These are phyloP conservation scores for Atta cephalotes DNA, from an alignment of 1,140 invertebrate genomes.

Conservation along the genomic window DNA sequence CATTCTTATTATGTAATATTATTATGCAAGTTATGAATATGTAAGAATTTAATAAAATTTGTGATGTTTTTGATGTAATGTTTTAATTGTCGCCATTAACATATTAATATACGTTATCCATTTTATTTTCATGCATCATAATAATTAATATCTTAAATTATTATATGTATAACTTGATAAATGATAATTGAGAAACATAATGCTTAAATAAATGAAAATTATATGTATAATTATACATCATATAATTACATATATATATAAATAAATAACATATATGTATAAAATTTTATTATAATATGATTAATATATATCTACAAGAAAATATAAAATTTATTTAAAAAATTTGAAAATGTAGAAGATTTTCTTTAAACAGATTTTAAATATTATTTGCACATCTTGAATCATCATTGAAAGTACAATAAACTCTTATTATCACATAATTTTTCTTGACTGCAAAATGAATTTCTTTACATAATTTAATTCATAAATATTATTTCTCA, in stretches of 20 bases:
- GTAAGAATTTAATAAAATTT: conserved; percentile 49
- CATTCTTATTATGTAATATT: background rate
- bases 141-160: conserved; percentile 5
- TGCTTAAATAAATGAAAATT: background rate
- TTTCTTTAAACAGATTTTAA: background rate
- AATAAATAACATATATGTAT: background rate
- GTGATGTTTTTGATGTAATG: conserved; percentile 14
- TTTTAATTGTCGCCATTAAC: background rate
- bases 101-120: background rate
- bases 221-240: background rate
- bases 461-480: background rate
- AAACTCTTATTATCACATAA: conserved; percentile 19
- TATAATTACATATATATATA: background rate
- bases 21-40: conserved; percentile 7
- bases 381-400: conserved; percentile 13
- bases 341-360: background rate
- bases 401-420: background rate
- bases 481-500: background rate
- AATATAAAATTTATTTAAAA: background rate
- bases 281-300: background rate
- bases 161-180: background rate
- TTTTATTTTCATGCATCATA: background rate
- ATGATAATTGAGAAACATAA: background rate
- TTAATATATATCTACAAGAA: background rate
- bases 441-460: background rate